A percentile compares a stretch with the other conserved stretches of the same genome.
These are phyloP conservation scores for Horisme vitalbata DNA, from an alignment of 2,888 invertebrate species.

Conservation along the genomic window DNA sequence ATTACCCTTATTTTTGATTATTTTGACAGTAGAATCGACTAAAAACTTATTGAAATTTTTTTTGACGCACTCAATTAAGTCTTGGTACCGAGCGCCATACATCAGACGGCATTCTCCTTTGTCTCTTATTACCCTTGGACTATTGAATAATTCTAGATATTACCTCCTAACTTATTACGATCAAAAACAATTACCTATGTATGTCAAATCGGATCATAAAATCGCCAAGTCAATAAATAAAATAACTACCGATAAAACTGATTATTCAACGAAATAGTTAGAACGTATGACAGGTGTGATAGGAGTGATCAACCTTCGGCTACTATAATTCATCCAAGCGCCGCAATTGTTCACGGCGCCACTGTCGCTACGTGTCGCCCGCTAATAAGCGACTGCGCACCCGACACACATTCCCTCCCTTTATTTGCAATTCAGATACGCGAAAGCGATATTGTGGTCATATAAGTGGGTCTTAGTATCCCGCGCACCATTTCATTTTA, in stretches of 20 bases:
- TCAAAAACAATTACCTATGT: too few species aligned
- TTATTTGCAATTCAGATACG: constrained; percentile 79
- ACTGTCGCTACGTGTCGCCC: constrained; percentile 44
- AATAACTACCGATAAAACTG: constrained; percentile 14
- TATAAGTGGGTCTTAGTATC: constrained; percentile 67
- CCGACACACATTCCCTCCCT: constrained; percentile 67
- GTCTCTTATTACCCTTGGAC: too few species aligned
- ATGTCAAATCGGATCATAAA: too few species aligned
- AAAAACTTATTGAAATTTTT: too few species aligned
- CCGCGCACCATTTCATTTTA: constrained; percentile 68
- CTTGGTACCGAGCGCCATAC: too few species aligned
- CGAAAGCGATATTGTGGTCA: constrained; percentile 72
- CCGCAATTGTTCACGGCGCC: constrained; percentile 56
- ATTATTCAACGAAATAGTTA: constrained; percentile 25
- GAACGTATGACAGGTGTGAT: constrained; percentile 20
- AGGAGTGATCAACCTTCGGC: constrained; percentile 24
- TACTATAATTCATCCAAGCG: constrained; percentile 27
- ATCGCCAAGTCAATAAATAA: too few species aligned
- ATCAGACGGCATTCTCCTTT: too few species aligned
- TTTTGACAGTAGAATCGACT: too few species aligned
- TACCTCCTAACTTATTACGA: too few species aligned
- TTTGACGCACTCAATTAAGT: too few species aligned
- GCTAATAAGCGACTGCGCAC: constrained; percentile 54
- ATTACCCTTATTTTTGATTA: too few species aligned
- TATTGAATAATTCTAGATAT: too few species aligned